Evolutionary conservation across 2,797 vertebrate species (phyloP).

Genomic region (Synanceia verrucosa): DNA sequence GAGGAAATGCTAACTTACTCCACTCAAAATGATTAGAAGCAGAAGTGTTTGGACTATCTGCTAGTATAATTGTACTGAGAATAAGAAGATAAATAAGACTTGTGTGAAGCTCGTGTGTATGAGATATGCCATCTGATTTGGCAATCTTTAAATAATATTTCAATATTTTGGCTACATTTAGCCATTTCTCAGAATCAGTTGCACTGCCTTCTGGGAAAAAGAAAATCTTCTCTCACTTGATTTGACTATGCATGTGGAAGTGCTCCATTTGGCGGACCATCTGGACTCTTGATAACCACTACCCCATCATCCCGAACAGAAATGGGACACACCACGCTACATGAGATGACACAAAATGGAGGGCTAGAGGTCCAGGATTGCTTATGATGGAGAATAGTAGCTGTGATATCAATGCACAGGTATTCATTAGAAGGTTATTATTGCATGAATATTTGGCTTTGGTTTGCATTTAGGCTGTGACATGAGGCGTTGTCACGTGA

Average conservation of each 20-base stretch:
- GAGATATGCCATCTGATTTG: background rate
- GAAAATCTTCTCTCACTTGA: background rate
- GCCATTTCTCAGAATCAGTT: background rate
- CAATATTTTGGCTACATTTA: background rate
- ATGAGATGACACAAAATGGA: conserved; percentile 24
- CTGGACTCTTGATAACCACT: conserved; percentile 23
- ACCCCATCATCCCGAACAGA: conserved; percentile 21
- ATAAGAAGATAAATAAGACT: conserved; percentile 8
- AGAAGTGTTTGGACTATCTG: background rate
- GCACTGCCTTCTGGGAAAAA: conserved; percentile 11
- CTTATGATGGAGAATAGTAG: background rate
- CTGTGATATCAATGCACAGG: background rate
- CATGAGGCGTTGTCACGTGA: too few relatives aligned
- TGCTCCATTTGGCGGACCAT: conserved; percentile 34
- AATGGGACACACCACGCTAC: conserved; percentile 18
- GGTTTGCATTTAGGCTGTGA: background rate
- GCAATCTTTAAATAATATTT: background rate
- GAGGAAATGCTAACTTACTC: background rate
- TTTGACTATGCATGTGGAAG: conserved; percentile 30
- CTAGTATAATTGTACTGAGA: background rate
- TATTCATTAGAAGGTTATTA: background rate
- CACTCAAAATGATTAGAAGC: background rate
- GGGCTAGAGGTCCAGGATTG: background rate
- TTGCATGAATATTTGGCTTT: background rate
- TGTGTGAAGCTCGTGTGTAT: background rate